These are phyloP conservation scores for Pteropus rufus DNA, from an alignment of 2,797 vertebrate genomes.

Conservation along the genomic window DNA sequence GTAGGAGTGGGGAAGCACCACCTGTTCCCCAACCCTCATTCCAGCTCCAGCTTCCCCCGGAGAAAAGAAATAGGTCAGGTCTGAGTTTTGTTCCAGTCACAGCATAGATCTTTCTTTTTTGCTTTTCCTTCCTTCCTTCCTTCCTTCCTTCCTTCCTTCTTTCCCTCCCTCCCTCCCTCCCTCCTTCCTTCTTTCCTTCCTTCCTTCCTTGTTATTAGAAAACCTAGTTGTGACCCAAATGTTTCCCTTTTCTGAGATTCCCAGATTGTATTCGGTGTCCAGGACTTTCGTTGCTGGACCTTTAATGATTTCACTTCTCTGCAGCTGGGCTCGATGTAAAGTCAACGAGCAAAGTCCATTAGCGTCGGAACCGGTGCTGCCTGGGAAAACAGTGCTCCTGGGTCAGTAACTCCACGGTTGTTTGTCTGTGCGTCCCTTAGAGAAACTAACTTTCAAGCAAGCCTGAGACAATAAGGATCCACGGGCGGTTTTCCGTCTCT, in stretches of 20 bases:
- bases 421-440: background rate
- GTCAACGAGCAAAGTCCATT: background rate
- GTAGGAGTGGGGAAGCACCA: background rate
- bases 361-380: background rate
- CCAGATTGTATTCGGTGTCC: background rate
- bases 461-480: background rate
- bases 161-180: background rate
- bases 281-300: background rate
- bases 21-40: background rate
- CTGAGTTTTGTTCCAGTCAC: background rate
- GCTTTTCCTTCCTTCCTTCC: too few relatives aligned
- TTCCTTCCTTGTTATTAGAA: background rate
- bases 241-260: background rate
- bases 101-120: background rate
- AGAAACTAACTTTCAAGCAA: background rate
- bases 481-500: background rate
- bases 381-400: background rate
- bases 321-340: background rate
- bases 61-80: background rate
- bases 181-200: too few relatives aligned
- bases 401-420: background rate
- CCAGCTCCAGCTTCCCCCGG: background rate
- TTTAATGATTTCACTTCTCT: background rate
- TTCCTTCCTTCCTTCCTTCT: too few relatives aligned
- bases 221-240: background rate